phyloP scores from a whole-genome alignment of 2,888 invertebrate genomes.

The Acleris literana region DNA sequence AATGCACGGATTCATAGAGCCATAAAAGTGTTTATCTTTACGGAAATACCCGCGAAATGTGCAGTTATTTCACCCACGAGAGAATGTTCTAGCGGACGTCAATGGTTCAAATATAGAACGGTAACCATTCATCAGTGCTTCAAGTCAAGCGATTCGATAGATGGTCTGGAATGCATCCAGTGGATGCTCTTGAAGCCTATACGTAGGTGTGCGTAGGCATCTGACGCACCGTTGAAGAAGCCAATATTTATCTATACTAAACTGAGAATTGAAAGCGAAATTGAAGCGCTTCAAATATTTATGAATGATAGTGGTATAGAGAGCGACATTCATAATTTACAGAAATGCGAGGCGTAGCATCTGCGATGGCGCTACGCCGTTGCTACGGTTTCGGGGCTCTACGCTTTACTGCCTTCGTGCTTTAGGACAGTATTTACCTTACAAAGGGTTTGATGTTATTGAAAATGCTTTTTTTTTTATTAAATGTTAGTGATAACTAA shows the following conservation, averaged over 20 bases:
- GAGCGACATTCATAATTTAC: no score
- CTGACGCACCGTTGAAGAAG: no score
- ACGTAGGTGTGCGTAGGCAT: neutral
- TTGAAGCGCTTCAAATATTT: no score
- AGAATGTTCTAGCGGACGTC: conserved; percentile 57
- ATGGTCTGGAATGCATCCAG: conserved; percentile 45
- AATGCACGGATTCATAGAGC: conserved; percentile 22
- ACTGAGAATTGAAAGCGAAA: no score
- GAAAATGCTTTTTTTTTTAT: no score
- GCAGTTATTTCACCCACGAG: conserved; percentile 30
- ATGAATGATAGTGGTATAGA: no score
- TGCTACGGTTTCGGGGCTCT: conserved; percentile 5
- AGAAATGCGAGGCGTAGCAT: neutral
- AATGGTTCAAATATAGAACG: conserved; percentile 56
- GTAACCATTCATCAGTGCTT: conserved; percentile 55
- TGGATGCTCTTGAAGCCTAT: conserved; percentile 16
- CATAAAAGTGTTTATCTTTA: conserved; percentile 26
- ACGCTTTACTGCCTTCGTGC: neutral
- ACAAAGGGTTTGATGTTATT: no score
- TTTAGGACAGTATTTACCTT: no score
- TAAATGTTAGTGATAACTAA: no score
- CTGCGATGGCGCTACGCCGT: conserved; percentile 8
- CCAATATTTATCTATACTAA: no score
- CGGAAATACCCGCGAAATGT: conserved; percentile 30
- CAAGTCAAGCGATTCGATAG: conserved; percentile 48